Evolutionary conservation across 2,888 invertebrate genomes (phyloP).

Genomic region (Drosophila ochracea): DNA sequence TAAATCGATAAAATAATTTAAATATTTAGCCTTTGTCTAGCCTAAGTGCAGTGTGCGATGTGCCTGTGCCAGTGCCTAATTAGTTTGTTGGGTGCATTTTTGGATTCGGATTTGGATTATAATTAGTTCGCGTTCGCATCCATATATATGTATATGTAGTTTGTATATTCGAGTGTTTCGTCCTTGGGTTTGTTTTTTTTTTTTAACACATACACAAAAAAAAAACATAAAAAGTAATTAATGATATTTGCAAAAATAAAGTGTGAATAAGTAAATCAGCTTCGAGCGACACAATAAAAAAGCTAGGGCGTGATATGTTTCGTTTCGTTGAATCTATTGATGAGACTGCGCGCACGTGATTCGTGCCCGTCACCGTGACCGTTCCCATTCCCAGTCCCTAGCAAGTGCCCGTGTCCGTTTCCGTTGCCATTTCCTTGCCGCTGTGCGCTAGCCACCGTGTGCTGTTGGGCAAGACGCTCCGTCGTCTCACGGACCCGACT

Average conservation of each 20-base stretch:
- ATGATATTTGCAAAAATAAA: slow-evolving; percentile 45
- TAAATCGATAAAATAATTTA: slow-evolving; percentile 78
- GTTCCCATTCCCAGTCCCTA: slow-evolving; percentile 26
- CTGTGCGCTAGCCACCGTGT: slow-evolving; percentile 74
- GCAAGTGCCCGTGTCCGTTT: slow-evolving; percentile 14
- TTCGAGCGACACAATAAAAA: slow-evolving; percentile 48
- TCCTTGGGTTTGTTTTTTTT: slow-evolving; percentile 44
- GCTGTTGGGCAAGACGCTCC: slow-evolving; percentile 84
- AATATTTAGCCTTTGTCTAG: slow-evolving; percentile 75
- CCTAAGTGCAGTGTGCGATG: slow-evolving; percentile 69
- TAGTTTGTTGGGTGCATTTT: slow-evolving; percentile 39
- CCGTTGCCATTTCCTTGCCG: slow-evolving; percentile 35
- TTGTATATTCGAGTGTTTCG: slow-evolving; percentile 69
- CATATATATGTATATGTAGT: slow-evolving; percentile 17
- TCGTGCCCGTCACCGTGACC: slow-evolving; percentile 46
- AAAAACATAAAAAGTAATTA: slow-evolving; percentile 35
- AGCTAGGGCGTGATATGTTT: slow-evolving; percentile 75
- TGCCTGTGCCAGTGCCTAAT: slow-evolving; percentile 37
- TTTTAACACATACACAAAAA: slow-evolving; percentile 33
- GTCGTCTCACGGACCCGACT: slow-evolving; percentile 85
- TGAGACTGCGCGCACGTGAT: slow-evolving; percentile 66
- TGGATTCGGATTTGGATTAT: slow-evolving; percentile 57
- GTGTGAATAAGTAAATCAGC: slow-evolving; percentile 41
- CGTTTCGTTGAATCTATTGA: slow-evolving; percentile 78
- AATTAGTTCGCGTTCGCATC: slow-evolving; percentile 47